Base-by-base conservation (phyloP, 2,797 vertebrate species). In the Falco berigora region DNA sequence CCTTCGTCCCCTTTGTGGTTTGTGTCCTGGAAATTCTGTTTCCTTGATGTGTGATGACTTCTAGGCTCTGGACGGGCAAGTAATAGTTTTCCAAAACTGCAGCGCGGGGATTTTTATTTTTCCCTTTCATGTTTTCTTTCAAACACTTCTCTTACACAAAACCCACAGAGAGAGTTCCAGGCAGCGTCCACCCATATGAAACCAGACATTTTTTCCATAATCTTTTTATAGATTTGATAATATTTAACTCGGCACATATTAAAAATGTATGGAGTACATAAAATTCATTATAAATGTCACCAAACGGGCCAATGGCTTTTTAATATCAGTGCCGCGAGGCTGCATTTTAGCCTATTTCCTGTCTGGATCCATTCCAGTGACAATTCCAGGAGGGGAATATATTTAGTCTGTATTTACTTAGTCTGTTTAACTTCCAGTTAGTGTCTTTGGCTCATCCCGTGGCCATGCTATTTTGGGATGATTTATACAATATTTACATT, bases 401-500 rank as follows among this genome's bases (percentile, higher is more conserved):
- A 96, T 97, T 97, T 97, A 97, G 96, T 96, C 96, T 97, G 3
- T 97, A 96, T 97, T 97, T 97, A 94, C 89, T 95, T 89, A 95
- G 92, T 73, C 81, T 96, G 94, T 97, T 97, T 97, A 96, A 93
- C 97, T 97, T 96, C 93, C 92, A 88, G 94, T 95, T 96, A 94
- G 94, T 95, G 94, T 97, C 96, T 97, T 96, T 97, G 96, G 97
- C 96, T 97, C 95, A 97, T 97, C 96, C 89, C 47, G 0, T 83
- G 92, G 92, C 94, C 50, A 6, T 95, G 94, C 95, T 97, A 96
- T 97, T 97, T 97, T 96, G 87, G 96, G 96, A 94, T 97, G 97
- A 97, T 97, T 97, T 97, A 97, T 97, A 96, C 87, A 97, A 96
- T 97, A 96, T 97, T 97, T 97, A 97, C 95, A 92, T 95, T 97